Evolutionary conservation across 1,140 invertebrate genomes (phyloP).

Genomic region (Nymphalis io): DNA sequence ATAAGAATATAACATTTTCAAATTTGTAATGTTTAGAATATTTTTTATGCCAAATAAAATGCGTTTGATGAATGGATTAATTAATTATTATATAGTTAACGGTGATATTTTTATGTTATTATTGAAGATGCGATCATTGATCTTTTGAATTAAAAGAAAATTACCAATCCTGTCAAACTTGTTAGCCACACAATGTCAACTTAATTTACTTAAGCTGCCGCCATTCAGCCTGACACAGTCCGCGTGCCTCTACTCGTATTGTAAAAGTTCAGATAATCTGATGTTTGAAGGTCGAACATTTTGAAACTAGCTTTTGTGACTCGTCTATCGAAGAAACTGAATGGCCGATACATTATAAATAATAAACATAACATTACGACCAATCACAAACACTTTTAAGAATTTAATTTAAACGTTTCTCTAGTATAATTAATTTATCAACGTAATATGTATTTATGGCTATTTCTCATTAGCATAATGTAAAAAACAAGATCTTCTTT

Average conservation of each 20-base stretch:
- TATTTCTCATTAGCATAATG: not conserved
- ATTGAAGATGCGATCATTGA: slow-evolving; percentile 22
- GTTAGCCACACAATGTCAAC: slow-evolving; percentile 55
- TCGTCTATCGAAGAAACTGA: slow-evolving; percentile 36
- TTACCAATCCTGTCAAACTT: slow-evolving; percentile 25
- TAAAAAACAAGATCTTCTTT: slow-evolving; percentile 3
- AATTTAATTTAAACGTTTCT: too few relatives aligned
- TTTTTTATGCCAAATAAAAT: too few relatives aligned
- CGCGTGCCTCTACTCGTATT: slow-evolving; percentile 38
- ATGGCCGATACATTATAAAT: slow-evolving; percentile 11
- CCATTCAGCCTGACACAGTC: slow-evolving; percentile 46
- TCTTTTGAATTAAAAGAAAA: slow-evolving; percentile 6
- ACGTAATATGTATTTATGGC: not conserved
- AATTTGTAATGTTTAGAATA: too few relatives aligned
- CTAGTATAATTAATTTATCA: not conserved
- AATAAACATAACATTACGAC: not conserved
- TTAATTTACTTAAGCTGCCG: slow-evolving; percentile 50
- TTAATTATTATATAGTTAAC: not conserved
- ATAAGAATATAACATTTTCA: too few relatives aligned
- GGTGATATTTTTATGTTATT: slow-evolving; percentile 14
- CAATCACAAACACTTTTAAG: too few relatives aligned
- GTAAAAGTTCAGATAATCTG: slow-evolving; percentile 71
- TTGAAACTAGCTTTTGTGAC: slow-evolving; percentile 59
- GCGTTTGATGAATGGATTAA: too few relatives aligned
- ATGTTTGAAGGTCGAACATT: slow-evolving; percentile 63